Base-by-base conservation (phyloP, 2,888 invertebrate species). In the Conistra vaccinii region DNA sequence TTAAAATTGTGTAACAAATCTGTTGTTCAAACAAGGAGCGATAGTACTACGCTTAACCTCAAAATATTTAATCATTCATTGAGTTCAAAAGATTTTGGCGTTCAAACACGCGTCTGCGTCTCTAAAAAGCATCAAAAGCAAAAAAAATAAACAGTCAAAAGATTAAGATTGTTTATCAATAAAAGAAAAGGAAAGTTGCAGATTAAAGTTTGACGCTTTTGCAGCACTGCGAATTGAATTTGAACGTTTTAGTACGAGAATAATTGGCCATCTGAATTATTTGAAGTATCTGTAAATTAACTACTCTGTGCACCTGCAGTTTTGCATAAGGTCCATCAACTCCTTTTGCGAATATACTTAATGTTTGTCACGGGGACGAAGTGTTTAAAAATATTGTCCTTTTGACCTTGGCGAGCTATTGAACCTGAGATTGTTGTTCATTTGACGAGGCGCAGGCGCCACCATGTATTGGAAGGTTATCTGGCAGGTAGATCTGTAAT, bases 351-450 rank as follows among this genome's bases (percentile, higher is more conserved):
- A 87, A 86, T 85, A 83, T 80, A 88, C 90, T 90, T 89, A 81
- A 81, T 91, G 87, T 88, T 85, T 81, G 85, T 87, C 81, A 87
- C 76, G 86, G 51, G 83, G 80, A 76, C 87, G 84, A 88, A 87
- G 73, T 87, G 85, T 90, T 89, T 90, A 92, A 91, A 90, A 90
- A 89, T 85, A 80, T 75, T 85, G 87, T 88, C 87, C 86, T 81
- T 66, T 73, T 73, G 85, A 86, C 89, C 88, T 88, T 87, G 81
- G 45, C 12, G 67, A 87, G 88, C 85, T 89, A 81, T 87, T 89
- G 85, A 90, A 88, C 87, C 67, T 76, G 39, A 71, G 57, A 66
- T 53, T 84, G 66, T 80, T 71, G 68, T 57, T 63, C 26, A n/a
- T 60, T 57, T 35, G 57, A 58, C 9, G 29, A 67, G 3, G 32